Base-by-base conservation (phyloP, 2,113 vertebrate species). In the Ivindomyrus marchei region DNA sequence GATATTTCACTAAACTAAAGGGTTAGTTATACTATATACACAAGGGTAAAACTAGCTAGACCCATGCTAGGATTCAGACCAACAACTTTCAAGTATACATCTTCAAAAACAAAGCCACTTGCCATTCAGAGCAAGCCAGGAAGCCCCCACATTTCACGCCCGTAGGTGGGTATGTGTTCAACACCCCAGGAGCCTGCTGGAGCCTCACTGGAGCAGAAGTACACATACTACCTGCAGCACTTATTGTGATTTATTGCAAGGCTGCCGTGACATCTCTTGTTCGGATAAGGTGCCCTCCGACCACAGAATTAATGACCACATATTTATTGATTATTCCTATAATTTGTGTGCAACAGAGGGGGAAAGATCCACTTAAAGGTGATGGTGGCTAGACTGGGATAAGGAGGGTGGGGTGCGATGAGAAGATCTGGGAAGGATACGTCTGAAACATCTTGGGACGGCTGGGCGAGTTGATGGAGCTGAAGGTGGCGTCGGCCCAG, bases 381-480 rank as follows among this genome's bases (percentile, higher is more conserved):
- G 70, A 50, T 7, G 91, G 93, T 90, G 90, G 94, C 31, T 90
- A 56, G 89, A 90, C 89, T 90, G 93, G 92, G 92, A 90, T 92
- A 92, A 91, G 91, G 92, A 92, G 94, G 93, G 13, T 39, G 15
- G 31, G 31, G 36, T 19, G 94, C 90, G 92, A 91, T 95, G 46
- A 50, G 27, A 62, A 15, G 24, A 24, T 36, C 15, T 70, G 91
- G 86, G 90, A 84, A 56, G 90, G 58, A 53, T 90, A 89, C 90
- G 92, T 93, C 93, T 93, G 93, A 90, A 21, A 77, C 89, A 90
- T 92, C 94, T 94, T 90, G 58, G 93, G 93, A 93, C 92, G 31
- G 31, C 93, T 92, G 93, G 95, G 94, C 93, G 94, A 93, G 89
- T 95, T 96, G 95, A 95, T 96, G 94, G 96, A 94, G 93, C 94